phyloP scores from a whole-genome alignment of 2,113 vertebrate species.

The Stegastes partitus region DNA sequence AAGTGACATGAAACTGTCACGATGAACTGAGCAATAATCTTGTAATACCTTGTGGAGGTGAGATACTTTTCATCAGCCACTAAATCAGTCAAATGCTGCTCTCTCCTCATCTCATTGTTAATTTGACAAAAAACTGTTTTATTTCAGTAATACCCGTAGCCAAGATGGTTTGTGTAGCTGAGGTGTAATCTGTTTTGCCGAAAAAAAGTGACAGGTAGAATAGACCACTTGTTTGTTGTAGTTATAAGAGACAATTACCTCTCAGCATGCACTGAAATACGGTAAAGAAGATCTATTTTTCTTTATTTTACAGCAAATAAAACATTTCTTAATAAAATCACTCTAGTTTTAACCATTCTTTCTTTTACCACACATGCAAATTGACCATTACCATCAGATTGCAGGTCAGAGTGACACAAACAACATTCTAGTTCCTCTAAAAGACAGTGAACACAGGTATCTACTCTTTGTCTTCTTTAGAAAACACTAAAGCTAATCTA shows the following conservation, averaged over 20 bases:
- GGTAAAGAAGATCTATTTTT: not conserved
- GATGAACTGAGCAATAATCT: constrained; percentile 27
- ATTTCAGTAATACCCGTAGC: not conserved
- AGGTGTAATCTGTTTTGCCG: not conserved
- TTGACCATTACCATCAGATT: not conserved
- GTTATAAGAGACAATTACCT: not conserved
- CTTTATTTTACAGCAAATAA: not conserved
- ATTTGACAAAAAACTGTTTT: not conserved
- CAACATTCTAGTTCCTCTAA: not conserved
- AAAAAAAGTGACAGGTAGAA: not conserved
- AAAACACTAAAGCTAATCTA: not conserved
- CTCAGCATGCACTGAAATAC: not conserved
- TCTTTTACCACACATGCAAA: not conserved
- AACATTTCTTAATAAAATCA: not conserved
- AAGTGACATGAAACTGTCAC: constrained; percentile 11
- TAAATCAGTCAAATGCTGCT: constrained; percentile 25
- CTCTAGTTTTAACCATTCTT: not conserved
- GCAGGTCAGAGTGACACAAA: not conserved
- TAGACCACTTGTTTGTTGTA: not conserved
- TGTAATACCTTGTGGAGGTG: constrained; percentile 14
- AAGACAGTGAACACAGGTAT: not conserved
- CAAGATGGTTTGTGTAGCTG: not conserved
- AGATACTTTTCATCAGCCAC: constrained; percentile 14
- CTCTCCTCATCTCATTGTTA: constrained; percentile 2
- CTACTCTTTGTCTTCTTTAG: not conserved